Conservation (phyloP, 2,888 invertebrate genomes). For the Xanthia togata region DNA sequence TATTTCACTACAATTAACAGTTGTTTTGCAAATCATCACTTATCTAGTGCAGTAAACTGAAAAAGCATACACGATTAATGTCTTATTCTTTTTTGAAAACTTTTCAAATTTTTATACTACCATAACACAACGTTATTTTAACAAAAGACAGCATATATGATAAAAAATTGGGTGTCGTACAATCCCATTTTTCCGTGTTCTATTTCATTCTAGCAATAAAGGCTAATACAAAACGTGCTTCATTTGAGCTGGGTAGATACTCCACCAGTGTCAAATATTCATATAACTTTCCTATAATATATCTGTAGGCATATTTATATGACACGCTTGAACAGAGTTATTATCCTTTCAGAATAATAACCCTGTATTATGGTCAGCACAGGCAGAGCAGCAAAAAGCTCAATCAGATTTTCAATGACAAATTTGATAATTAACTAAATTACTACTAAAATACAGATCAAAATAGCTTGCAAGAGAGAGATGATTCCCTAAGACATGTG, state of each 20-base stretch:
- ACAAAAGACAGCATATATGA: background rate
- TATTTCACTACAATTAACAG: background rate
- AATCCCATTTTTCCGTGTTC: slow-evolving; percentile 46
- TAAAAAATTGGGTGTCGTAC: slow-evolving; percentile 22
- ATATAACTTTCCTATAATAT: slow-evolving; percentile 37
- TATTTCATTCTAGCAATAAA: slow-evolving; percentile 56
- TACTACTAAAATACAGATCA: background rate
- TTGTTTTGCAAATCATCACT: background rate
- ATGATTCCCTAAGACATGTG: no score
- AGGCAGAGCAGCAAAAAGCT: background rate
- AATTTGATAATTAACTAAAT: background rate
- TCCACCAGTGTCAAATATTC: slow-evolving; percentile 51
- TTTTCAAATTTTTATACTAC: background rate
- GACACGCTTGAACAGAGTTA: slow-evolving; percentile 8
- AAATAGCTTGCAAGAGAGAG: background rate
- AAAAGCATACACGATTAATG: background rate
- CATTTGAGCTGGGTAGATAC: slow-evolving; percentile 54
- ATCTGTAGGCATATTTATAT: slow-evolving; percentile 28
- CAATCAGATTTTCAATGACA: background rate
- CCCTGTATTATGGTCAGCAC: background rate
- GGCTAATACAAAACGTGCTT: slow-evolving; percentile 66
- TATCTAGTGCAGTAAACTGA: background rate
- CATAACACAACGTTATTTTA: background rate
- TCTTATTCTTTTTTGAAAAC: background rate
- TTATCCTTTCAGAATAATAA: slow-evolving; percentile 5